Base-by-base conservation (phyloP, 2,113 vertebrate species). In the Crotalus viridis region DNA sequence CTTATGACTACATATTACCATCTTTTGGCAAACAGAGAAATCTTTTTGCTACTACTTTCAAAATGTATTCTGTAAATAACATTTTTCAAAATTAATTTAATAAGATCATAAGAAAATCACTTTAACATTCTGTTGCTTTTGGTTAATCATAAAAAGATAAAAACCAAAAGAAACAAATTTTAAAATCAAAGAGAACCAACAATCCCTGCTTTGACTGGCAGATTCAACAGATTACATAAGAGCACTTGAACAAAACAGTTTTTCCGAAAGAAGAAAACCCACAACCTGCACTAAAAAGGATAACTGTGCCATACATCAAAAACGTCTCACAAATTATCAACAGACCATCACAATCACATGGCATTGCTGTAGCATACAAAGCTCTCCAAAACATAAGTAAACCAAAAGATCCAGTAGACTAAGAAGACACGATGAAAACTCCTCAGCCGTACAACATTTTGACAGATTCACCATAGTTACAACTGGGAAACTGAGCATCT, bases 11-110 rank as follows among this genome's bases (percentile, higher is more conserved):
- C 61, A 91, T 57, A 56, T 7, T 89, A 91, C 94, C 28, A 6
- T 91, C 88, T 26, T 87, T 3, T 86, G 94, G 74, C 57, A 89
- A 89, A 26, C 57, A 0, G 59, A 54, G 43, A 10, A 57, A 89
- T 39, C 12, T 69, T 64, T 85, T 93, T 64, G 12, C 9, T 93
- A 87, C 43, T 93, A 2, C 92, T 94, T 94, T 85, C 26, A 89
- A 87, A 26, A 88, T 10, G 64, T 93, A 46, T 74, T 19, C 28
- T 94, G 91, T 94, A 85, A 96, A 48, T 51, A 46, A 46, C 87
- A 10, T 88, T 54, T 33, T 21, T 4, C 21, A 51, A 54, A 85
- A 94, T 57, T 89, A 2, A 12, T 43, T 33, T 89, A 56, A 89
- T n/a, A 8, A 19, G 1, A 33, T 10, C 39, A 21, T 55, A 39